These are phyloP conservation scores for Aspidiotus destructor DNA, from an alignment of 2,888 invertebrate genomes.

Conservation along the genomic window DNA sequence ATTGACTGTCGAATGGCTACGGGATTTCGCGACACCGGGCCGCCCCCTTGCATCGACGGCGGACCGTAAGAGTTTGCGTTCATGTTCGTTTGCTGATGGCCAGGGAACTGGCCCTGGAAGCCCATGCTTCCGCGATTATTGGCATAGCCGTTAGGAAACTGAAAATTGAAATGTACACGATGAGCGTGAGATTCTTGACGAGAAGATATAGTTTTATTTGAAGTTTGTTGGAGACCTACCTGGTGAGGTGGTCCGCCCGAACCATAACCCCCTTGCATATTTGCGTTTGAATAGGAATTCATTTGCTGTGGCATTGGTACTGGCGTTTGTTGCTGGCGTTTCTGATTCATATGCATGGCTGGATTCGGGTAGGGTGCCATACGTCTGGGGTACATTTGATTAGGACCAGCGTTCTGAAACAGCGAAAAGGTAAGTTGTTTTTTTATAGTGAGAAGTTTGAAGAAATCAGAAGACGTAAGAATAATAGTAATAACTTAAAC, in stretches of 20 bases:
- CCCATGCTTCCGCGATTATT: constrained; percentile 41
- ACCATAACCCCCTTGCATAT: constrained; percentile 48
- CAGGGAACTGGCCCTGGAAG: constrained; percentile 56
- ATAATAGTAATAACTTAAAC: no score
- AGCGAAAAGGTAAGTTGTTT: background rate
- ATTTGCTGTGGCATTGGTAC: constrained; percentile 15
- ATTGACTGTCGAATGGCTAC: constrained; percentile 55
- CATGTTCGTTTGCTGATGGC: constrained; percentile 46
- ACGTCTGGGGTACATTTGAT: constrained; percentile 59
- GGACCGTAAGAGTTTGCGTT: background rate
- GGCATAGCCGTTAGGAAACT: constrained; percentile 46
- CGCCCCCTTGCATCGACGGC: constrained; percentile 5
- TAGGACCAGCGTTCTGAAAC: constrained; percentile 36
- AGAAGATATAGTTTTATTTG: background rate
- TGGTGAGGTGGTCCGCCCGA: constrained; percentile 37
- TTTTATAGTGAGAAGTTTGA: no score
- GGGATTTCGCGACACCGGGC: background rate
- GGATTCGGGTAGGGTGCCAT: constrained; percentile 78
- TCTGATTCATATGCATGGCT: constrained; percentile 74
- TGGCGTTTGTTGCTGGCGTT: constrained; percentile 49
- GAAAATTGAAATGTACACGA: constrained; percentile 36
- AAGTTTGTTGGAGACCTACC: constrained; percentile 27
- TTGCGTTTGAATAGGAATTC: constrained; percentile 40
- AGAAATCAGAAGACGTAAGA: no score
- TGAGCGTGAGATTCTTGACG: background rate